Base-by-base conservation (phyloP, 2,888 invertebrate genomes). In the Watsonalla binaria region DNA sequence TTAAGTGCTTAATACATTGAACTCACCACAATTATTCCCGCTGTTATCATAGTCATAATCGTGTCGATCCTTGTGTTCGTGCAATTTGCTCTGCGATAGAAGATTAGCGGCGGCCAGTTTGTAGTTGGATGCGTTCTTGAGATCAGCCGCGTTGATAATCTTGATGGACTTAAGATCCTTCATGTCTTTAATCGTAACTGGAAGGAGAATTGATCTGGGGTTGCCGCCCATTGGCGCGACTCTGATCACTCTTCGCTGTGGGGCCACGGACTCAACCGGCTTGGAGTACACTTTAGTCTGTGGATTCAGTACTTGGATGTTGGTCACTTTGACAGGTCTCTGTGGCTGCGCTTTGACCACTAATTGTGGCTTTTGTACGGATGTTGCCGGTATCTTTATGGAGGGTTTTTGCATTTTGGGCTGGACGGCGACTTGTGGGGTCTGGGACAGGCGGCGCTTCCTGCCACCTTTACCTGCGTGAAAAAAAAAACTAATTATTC, bases 121-220 rank as follows among this genome's bases (percentile, higher is more conserved):
- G 37, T 92, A 90, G 65, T 91, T 92, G 5, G 92, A 86, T 6
- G 91, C 87, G 59, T 91, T 87, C 77, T 92, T 89, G 60, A 93
- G 72, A 62, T 92, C 92, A 0, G 93, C 87, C 0, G 94, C 92
- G 66, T 94, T 95, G 52, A 95, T 93, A 54, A 95, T 94, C 84
- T 95, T 94, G 54, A 94, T 93, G 0, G 94, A 93, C 64, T 93
- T 93, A 54, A 95, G 91, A 73, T 94, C 94, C 78, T 94, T 94
- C 84, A 94, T 93, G 56, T 93, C 93, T 65, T 93, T 93, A 50
- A 93, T 82, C 42, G 93, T 94, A 6, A 95, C 93, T 0, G 95
- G 95, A 24, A 96, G 85, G 13, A 95, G 84, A 57, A 96, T 93
- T 0, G 95, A 94, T 13, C 95, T 85, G 5, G 93, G 92, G 69